Evolutionary conservation across 2,888 invertebrate genomes (phyloP), one percentile per base, ranked within the genome.

Genomic region (Gymnocheta viridis): DNA sequence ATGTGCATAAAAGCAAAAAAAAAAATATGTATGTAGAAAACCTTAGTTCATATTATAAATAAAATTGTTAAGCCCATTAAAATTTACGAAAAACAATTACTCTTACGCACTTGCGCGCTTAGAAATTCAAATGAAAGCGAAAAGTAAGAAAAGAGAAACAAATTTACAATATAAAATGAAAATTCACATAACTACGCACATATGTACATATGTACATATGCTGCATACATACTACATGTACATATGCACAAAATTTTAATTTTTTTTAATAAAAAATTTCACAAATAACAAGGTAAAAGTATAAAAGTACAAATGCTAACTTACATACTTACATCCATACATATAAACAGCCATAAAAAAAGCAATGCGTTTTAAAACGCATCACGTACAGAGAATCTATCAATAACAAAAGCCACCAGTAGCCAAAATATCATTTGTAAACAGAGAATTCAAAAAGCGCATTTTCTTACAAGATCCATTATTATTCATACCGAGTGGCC

Each of bases 91-190:
- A 79, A 32, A n/a, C 44, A 62, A 41, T 62, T 60, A 79, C 41
- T 56, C 67, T 76, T 60, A 73, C 74, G 79, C 73, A 70, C 74
- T 74, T 80, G 69, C 64, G 67, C 44, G 60, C 24, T 49, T 49
- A 49, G 47, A 47, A 62, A 82, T 79, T 38, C 17, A 69, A 73
- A 70, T 44, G 60, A 81, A 81, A 74, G 73, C 58, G 69, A 82
- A 73, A 78, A 51, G 32, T 73, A 73, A 29, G 5, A 58, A 69
- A 51, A 29, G 3, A 44, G n/a, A n/a, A n/a, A n/a, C 32, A 69
- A 38, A 81, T 54, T 17, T 38, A 19, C 29, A 49, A 35, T 47
- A 29, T 27, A 29, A 73, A 66, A 66, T 51, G 4, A 49, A 72
- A 66, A 73, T 72, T 64, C 58, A 80, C 72, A 66, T 35, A 41